phyloP scores from a whole-genome alignment of 2,113 vertebrate species.

The Dasyprocta punctata region DNA sequence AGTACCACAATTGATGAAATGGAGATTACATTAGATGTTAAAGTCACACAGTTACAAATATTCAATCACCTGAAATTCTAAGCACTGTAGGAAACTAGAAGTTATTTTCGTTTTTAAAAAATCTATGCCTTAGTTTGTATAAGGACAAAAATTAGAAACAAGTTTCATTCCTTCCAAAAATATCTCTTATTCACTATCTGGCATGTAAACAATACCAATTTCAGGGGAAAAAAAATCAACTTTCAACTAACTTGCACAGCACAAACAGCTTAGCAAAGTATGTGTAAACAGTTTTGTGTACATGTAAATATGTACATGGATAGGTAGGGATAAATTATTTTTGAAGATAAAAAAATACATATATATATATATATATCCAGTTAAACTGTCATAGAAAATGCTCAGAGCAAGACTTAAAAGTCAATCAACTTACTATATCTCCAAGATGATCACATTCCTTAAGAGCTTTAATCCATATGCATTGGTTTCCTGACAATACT shows the following conservation, averaged over 20 bases:
- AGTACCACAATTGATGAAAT: constrained; percentile 18
- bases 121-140: neutral
- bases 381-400: neutral
- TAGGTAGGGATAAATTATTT: neutral
- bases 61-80: constrained; percentile 26
- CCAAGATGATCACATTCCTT: neutral
- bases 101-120: constrained; percentile 38
- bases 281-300: neutral
- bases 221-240: neutral
- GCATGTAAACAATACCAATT: constrained; percentile 11
- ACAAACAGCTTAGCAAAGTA: constrained; percentile 23
- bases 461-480: neutral
- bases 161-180: neutral
- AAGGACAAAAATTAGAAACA: constrained; percentile 9
- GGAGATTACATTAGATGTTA: neutral
- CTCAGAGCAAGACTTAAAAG: neutral
- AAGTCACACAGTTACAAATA: neutral
- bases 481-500: constrained; percentile 27
- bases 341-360: constrained; percentile 10
- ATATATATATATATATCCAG: neutral
- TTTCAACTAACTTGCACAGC: neutral
- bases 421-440: neutral
- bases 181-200: neutral
- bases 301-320: neutral
- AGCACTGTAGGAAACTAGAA: neutral